Evolutionary conservation across 1,140 invertebrate species (phyloP), one percentile per base, ranked within the genome.

Genomic region (Eciton burchellii): DNA sequence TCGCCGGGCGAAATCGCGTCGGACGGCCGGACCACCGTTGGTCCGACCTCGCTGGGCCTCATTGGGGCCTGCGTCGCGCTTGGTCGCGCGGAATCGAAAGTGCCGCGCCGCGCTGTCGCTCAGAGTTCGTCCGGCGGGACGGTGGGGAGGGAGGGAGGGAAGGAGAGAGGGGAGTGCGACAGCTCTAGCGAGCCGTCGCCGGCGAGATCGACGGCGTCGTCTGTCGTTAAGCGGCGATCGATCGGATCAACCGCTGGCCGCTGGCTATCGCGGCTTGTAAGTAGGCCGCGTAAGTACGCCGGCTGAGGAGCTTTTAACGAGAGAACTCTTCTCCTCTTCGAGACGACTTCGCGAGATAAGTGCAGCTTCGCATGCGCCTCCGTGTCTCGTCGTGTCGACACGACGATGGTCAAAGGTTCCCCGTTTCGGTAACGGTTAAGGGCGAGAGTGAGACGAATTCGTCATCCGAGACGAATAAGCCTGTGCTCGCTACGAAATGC

Each of bases 1-100:
- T 93, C 91, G 89, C 81, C 60, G 59, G 81, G 83, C 85, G 81
- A 90, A 91, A 92, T 92, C 86, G 60, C 68, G 81, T 35, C 63
- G 73, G 9, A 62, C 52, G 5, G 72, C 91, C 14, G 52, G 72
- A 92, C 91, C 92, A 92, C 91, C 91, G 85, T 66, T 60, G 45
- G n/a, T n/a, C n/a, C n/a, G n/a, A n/a, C n/a, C n/a, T 52, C 83
- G 70, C 14, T 60, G 29, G 9, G 8, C 56, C 43, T 35, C 24
- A 24, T 43, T 62, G 24, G 57, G 14, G 26, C 24, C n/a, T n/a
- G 56, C 54, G 9, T 14, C 56, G 24, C 24, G 43, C 52, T 63
- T 76, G 49, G 43, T 19, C 21, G 21, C 47, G 26, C 26, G 16
- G 72, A 70, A 11, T 65, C 49, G 35, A 43, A 63, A 47, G 19